Evolutionary conservation across 2,888 invertebrate genomes (phyloP).

Genomic region (Phyto melanocephala): DNA sequence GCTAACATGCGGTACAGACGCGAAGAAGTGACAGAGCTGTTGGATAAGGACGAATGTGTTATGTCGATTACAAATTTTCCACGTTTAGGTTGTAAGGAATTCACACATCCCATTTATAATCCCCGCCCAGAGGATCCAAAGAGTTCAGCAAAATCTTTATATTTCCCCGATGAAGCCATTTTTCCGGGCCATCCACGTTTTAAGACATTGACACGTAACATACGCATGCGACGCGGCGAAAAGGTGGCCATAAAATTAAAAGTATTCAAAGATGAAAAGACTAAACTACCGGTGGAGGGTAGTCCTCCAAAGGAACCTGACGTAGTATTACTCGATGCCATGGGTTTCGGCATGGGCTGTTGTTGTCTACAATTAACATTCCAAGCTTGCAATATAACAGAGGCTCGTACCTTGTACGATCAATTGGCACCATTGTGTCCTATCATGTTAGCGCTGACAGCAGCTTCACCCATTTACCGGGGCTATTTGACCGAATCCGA

Average conservation of each 20-base stretch:
- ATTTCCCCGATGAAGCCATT: constrained; percentile 96
- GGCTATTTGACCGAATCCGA: constrained; percentile 97
- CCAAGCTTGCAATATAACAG: constrained; percentile 94
- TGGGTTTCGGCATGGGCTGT: constrained; percentile 99
- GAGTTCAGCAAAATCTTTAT: constrained; percentile 90
- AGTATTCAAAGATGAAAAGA: constrained; percentile 93
- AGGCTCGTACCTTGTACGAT: constrained; percentile 97
- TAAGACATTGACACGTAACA: constrained; percentile 94
- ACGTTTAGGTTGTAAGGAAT: constrained; percentile 92
- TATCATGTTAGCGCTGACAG: constrained; percentile 97
- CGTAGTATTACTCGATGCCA: constrained; percentile 98
- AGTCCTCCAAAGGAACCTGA: constrained; percentile 88
- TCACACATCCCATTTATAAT: constrained; percentile 87
- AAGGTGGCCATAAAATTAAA: constrained; percentile 98
- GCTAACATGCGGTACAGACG: constrained; percentile 94
- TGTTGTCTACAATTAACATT: constrained; percentile 97
- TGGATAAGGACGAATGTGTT: constrained; percentile 88
- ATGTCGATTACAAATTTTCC: constrained; percentile 96
- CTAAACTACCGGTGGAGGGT: constrained; percentile 90
- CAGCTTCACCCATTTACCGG: constrained; percentile 96
- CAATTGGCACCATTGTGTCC: constrained; percentile 98
- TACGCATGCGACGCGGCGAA: constrained; percentile 92
- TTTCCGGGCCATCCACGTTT: constrained; percentile 96
- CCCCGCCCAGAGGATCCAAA: constrained; percentile 84
- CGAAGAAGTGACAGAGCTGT: constrained; percentile 88